These are phyloP conservation scores for Cataglyphis altisquamis DNA, from an alignment of 2,888 invertebrate species.

Conservation along the genomic window DNA sequence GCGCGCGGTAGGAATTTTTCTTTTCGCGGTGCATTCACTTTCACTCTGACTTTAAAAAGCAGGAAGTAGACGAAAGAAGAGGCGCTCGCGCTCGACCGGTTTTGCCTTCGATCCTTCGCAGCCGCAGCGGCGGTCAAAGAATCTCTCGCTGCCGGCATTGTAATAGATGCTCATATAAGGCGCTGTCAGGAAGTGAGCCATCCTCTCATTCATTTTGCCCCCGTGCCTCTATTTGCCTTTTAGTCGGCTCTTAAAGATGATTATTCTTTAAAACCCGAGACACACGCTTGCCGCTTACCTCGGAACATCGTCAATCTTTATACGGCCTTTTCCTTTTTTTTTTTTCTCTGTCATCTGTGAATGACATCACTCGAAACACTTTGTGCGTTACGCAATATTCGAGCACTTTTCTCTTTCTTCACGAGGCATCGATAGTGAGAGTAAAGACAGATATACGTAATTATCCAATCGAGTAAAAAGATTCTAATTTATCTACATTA, in stretches of 20 bases:
- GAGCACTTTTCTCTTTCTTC: background rate
- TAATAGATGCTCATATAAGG: constrained; percentile 67
- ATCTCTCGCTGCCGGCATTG: constrained; percentile 50
- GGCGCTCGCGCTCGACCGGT: constrained; percentile 50
- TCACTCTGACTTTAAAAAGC: constrained; percentile 53
- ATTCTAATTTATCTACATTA: background rate
- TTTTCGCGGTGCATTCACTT: constrained; percentile 46
- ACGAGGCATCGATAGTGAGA: constrained; percentile 2
- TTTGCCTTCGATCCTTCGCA: constrained; percentile 49
- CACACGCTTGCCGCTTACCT: background rate
- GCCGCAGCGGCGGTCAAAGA: constrained; percentile 23
- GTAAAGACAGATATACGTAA: background rate
- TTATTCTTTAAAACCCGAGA: constrained; percentile 16
- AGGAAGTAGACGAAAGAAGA: constrained; percentile 58
- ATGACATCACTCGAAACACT: constrained; percentile 29
- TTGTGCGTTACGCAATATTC: background rate
- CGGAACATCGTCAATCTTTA: constrained; percentile 9
- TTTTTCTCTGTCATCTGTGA: constrained; percentile 1
- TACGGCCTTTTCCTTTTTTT: background rate
- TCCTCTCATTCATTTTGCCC: constrained; percentile 63
- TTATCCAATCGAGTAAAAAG: background rate
- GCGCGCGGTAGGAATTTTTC: constrained; percentile 40
- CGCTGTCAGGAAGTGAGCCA: constrained; percentile 71
- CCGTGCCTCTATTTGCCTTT: constrained; percentile 50
- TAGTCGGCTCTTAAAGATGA: constrained; percentile 32